A percentile compares a stretch with the other conserved stretches of the same genome.
Conservation (phyloP, 1,140 invertebrate genomes). For the Drosophila ercepeae region DNA sequence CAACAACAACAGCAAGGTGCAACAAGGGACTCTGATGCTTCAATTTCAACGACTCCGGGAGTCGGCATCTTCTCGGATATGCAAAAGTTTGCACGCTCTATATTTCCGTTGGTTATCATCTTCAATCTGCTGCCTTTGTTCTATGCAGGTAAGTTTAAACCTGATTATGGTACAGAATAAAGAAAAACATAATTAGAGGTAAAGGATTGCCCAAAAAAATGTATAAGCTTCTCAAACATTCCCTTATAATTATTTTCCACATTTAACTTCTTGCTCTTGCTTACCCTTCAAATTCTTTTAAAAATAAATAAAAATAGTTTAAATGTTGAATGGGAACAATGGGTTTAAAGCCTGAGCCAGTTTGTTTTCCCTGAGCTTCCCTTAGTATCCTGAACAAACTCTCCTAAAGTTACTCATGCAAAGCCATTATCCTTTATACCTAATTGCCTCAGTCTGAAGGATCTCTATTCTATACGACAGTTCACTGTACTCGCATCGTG, state of each 20-base stretch:
- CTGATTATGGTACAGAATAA: neutral
- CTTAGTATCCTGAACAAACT: neutral
- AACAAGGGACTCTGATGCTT: conserved; percentile 47
- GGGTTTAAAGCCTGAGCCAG: too few species aligned
- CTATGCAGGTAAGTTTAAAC: conserved; percentile 79
- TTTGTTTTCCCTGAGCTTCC: too few species aligned
- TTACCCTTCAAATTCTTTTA: too few species aligned
- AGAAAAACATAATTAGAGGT: neutral
- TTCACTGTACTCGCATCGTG: conserved; percentile 32
- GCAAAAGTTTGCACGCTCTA: conserved; percentile 78
- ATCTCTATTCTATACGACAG: neutral
- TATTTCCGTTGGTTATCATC: conserved; percentile 80
- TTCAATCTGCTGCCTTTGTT: conserved; percentile 83
- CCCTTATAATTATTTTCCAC: too few species aligned
- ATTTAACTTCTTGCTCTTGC: too few species aligned
- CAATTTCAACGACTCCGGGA: conserved; percentile 43
- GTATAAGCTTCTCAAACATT: too few species aligned
- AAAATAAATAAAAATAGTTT: too few species aligned
- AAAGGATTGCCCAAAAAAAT: too few species aligned
- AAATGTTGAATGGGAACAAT: too few species aligned
- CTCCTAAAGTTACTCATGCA: conserved; percentile 2
- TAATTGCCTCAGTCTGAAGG: conserved; percentile 37
- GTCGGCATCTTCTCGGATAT: conserved; percentile 73
- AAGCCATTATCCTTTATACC: conserved; percentile 18
- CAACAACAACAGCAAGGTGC: conserved; percentile 10